Evolutionary conservation across 2,797 vertebrate species (phyloP).

Genomic region (Enteromius trimaculatus): DNA sequence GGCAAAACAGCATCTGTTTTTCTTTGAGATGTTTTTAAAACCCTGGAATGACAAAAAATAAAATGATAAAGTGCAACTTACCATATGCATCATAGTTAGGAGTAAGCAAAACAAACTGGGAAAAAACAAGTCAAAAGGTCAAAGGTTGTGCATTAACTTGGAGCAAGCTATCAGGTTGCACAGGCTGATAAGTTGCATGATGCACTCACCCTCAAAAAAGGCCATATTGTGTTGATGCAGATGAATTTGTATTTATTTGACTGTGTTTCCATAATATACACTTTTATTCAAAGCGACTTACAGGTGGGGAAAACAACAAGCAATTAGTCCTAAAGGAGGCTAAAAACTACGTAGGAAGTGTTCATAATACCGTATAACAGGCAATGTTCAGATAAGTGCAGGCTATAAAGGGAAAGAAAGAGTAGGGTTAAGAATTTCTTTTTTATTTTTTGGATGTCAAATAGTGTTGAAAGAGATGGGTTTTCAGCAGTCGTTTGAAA

Average conservation of each 20-base stretch:
- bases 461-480: too few relatives aligned
- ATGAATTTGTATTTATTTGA: not conserved
- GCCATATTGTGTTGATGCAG: not conserved
- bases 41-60: not conserved
- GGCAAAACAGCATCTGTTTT: constrained; percentile 34
- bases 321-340: too few relatives aligned
- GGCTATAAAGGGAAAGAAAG: too few relatives aligned
- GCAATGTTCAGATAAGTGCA: too few relatives aligned
- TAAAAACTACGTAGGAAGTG: too few relatives aligned
- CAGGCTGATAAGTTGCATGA: not conserved
- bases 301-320: too few relatives aligned
- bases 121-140: not conserved
- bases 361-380: too few relatives aligned
- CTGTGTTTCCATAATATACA: not conserved
- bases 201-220: not conserved
- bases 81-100: not conserved
- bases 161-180: not conserved
- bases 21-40: constrained; percentile 13
- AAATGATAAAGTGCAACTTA: not conserved
- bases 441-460: too few relatives aligned
- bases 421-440: too few relatives aligned
- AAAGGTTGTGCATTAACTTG: not conserved
- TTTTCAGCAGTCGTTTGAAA: too few relatives aligned
- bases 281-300: too few relatives aligned
- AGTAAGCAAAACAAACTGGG: not conserved